These are phyloP conservation scores for Agrypnia vestita DNA, from an alignment of 1,140 invertebrate species.

Conservation along the genomic window DNA sequence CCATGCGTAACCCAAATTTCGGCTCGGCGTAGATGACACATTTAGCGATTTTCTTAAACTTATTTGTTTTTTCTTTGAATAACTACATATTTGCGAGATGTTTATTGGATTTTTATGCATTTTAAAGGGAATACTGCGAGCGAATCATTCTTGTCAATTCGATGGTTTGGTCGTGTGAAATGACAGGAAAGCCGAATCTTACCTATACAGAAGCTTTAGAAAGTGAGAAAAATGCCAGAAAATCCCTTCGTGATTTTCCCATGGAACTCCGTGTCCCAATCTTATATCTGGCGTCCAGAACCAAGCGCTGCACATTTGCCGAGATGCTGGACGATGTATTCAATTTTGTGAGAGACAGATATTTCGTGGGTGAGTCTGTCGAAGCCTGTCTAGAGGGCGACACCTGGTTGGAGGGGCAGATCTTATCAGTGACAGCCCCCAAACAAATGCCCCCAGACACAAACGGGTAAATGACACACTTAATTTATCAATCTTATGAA, in stretches of 20 bases:
- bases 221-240: constrained; percentile 88
- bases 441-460: constrained; percentile 68
- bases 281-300: constrained; percentile 86
- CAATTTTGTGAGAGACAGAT: constrained; percentile 89
- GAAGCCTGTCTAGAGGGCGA: constrained; percentile 82
- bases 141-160: constrained; percentile 96
- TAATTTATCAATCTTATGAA: not conserved
- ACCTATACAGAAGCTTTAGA: constrained; percentile 95
- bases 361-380: constrained; percentile 93
- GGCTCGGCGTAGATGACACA: constrained; percentile 20
- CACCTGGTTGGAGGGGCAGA: constrained; percentile 78
- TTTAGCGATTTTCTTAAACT: not conserved
- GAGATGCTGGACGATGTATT: constrained; percentile 94
- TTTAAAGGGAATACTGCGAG: constrained; percentile 93
- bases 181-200: constrained; percentile 92
- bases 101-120: constrained; percentile 59
- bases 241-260: constrained; percentile 84
- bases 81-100: constrained; percentile 1
- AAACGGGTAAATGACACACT: constrained; percentile 61
- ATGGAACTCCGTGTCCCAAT: constrained; percentile 87
- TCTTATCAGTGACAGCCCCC: constrained; percentile 79
- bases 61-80: constrained; percentile 5
- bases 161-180: constrained; percentile 95
- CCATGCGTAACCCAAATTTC: constrained; percentile 46
- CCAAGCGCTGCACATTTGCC: constrained; percentile 85